Base-by-base conservation (phyloP, 2,797 vertebrate species). In the Ceyx erithaca region DNA sequence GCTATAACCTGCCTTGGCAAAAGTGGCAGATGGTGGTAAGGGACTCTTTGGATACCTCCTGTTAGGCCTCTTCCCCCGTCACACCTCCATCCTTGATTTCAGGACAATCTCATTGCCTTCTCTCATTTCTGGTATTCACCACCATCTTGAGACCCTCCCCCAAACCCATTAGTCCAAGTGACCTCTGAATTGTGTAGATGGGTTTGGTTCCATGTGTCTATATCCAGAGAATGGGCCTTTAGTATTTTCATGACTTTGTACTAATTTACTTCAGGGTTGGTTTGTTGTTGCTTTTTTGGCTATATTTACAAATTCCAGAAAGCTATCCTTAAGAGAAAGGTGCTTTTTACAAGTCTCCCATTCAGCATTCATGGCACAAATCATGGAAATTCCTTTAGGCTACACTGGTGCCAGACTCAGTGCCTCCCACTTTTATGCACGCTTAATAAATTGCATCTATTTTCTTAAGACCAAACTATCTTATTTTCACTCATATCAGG, bases 361-460 rank as follows among this genome's bases (percentile, higher is more conserved):
- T 95, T 96, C 93, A 96, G 88, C 89, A 94, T 96, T 95, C 95
- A 95, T 94, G 89, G 89, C 92, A 95, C 93, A 95, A 94, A 94
- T 96, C 94, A 92, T 95, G 89, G 86, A 94, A 95, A 96, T 95
- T 95, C 94, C 96, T 96, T 87, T 90, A 94, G 93, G 95, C 93
- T 92, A 93, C 4, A 2, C 51, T 89, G 81, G 86, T 95, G 90
- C 93, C 93, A 96, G 95, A 95, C 90, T 82, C 91, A 31, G 76
- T 52, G 86, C 93, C 93, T 96, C 91, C 75, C 72, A 93, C 86
- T 96, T 96, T 93, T 79, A 93, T 85, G 76, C 76, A 67, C 0
- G 0, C 84, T 80, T 94, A 87, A 83, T 92, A 92, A 95, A 95
- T 94, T 66, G 66, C 76, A 79, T 92, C 79, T 87, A 82, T 93